Conservation (phyloP, 1,140 invertebrate species). For the Coenobita brevimanus region DNA sequence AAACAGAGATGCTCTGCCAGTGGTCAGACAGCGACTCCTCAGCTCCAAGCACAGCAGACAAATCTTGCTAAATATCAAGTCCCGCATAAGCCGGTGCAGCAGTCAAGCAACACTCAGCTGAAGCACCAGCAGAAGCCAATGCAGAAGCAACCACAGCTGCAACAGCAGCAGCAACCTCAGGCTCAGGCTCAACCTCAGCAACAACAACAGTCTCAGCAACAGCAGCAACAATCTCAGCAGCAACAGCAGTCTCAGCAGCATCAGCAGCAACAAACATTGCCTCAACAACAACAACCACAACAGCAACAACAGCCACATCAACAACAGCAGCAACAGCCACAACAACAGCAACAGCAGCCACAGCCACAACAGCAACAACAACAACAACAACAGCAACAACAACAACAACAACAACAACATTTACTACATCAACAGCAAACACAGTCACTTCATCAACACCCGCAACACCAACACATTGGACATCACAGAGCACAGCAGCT, state of each 20-base stretch:
- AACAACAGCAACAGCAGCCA: slow-evolving; percentile 17
- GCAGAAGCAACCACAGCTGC: no score
- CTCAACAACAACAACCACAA: slow-evolving; percentile 12
- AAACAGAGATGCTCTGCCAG: slow-evolving; percentile 21
- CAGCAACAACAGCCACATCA: no score
- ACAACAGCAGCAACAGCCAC: neutral
- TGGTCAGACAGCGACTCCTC: slow-evolving; percentile 11
- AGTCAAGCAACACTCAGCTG: neutral
- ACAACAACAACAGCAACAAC: slow-evolving; percentile 21
- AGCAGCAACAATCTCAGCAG: slow-evolving; percentile 21
- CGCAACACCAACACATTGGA: slow-evolving; percentile 33
- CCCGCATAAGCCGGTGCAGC: neutral
- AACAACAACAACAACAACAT: slow-evolving; percentile 13
- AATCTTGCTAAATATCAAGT: neutral
- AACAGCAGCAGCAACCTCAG: slow-evolving; percentile 29
- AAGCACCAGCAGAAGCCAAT: neutral
- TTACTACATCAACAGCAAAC: slow-evolving; percentile 23
- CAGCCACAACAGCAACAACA: slow-evolving; percentile 18
- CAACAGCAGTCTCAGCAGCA: slow-evolving; percentile 41
- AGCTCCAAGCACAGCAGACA: slow-evolving; percentile 3
- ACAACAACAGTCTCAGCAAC: slow-evolving; percentile 2
- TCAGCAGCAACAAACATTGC: slow-evolving; percentile 2
- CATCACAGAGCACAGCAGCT: slow-evolving; percentile 36
- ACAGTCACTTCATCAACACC: slow-evolving; percentile 11
- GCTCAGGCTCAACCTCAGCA: neutral